Conservation (phyloP, 2,888 invertebrate species). For the Acleris laterana region DNA sequence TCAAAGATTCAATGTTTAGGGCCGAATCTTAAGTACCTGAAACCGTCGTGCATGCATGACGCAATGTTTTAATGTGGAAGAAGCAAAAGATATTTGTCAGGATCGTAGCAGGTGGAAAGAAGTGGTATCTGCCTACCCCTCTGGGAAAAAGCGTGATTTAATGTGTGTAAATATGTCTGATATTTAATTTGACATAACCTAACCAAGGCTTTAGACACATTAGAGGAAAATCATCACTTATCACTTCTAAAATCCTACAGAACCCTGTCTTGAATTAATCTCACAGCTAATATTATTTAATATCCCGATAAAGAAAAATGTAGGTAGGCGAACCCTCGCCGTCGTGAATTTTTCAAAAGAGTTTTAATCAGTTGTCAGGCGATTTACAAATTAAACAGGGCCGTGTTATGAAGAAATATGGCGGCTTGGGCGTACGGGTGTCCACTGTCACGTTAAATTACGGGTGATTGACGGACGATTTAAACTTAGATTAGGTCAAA, state of each 20-base stretch:
- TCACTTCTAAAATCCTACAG: slow-evolving; percentile 4
- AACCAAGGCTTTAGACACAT: too few relatives aligned
- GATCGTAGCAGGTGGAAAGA: too few relatives aligned
- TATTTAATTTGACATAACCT: too few relatives aligned
- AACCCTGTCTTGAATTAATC: slow-evolving; percentile 4
- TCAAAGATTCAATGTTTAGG: too few relatives aligned
- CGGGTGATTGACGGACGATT: not conserved
- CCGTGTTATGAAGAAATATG: slow-evolving; percentile 82
- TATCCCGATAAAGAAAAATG: slow-evolving; percentile 32
- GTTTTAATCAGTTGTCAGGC: slow-evolving; percentile 84
- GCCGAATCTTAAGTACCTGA: too few relatives aligned
- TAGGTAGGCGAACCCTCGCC: slow-evolving; percentile 27
- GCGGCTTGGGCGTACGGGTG: slow-evolving; percentile 49
- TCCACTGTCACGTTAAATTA: slow-evolving; percentile 48
- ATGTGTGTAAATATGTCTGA: too few relatives aligned
- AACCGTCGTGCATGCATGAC: too few relatives aligned
- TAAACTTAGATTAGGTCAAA: not conserved
- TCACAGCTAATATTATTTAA: slow-evolving; percentile 26
- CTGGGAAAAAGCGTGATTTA: too few relatives aligned
- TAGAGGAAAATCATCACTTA: not conserved
- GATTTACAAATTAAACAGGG: slow-evolving; percentile 84
- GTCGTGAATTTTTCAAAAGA: slow-evolving; percentile 80
- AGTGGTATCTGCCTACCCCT: too few relatives aligned
- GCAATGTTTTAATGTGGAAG: too few relatives aligned
- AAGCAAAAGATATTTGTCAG: too few relatives aligned